phyloP scores from a whole-genome alignment of 2,888 invertebrate species.

The Plebejus argus region DNA sequence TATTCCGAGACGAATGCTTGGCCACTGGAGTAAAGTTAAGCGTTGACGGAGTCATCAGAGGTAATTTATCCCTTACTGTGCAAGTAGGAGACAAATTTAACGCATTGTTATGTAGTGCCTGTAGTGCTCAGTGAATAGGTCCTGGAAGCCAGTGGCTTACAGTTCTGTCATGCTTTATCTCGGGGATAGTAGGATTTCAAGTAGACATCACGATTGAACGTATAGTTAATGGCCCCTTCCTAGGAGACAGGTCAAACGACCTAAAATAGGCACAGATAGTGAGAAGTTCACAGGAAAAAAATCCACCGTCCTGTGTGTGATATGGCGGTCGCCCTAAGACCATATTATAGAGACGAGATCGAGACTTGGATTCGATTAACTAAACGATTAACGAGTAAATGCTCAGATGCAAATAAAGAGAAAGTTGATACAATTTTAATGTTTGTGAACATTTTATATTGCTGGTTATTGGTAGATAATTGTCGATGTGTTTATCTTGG shows the following conservation, averaged over 20 bases:
- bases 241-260: too few relatives aligned
- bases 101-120: background rate
- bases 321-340: too few relatives aligned
- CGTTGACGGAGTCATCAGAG: conserved; percentile 56
- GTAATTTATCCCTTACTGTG: conserved; percentile 45
- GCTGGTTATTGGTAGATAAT: conserved; percentile 22
- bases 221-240: too few relatives aligned
- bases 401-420: conserved; percentile 24
- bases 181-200: too few relatives aligned
- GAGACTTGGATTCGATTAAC: background rate
- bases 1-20: conserved; percentile 62
- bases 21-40: conserved; percentile 51
- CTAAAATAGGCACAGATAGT: too few relatives aligned
- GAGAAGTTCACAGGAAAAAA: too few relatives aligned
- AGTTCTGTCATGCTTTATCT: too few relatives aligned
- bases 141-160: too few relatives aligned
- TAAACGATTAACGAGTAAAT: background rate
- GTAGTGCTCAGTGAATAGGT: too few relatives aligned
- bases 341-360: background rate
- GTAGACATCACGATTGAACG: too few relatives aligned
- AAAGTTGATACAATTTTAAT: conserved; percentile 30
- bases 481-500: conserved; percentile 8
- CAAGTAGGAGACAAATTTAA: background rate
- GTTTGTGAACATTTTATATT: conserved; percentile 2
- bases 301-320: too few relatives aligned